These are phyloP conservation scores for Bembecia ichneumoniformis DNA, from an alignment of 2,888 invertebrate genomes.

Conservation along the genomic window DNA sequence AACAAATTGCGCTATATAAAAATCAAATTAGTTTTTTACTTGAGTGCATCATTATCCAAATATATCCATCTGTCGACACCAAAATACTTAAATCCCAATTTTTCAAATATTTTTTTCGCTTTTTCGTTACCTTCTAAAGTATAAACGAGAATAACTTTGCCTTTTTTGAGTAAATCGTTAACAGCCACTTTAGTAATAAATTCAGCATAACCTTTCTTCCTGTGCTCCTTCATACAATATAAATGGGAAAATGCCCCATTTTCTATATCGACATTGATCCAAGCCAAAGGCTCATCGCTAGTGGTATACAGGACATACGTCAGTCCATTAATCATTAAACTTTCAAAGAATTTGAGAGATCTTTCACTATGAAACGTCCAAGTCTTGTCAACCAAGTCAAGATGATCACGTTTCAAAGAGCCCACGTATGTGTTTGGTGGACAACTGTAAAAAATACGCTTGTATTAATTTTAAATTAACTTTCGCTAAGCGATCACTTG, in stretches of 20 bases:
- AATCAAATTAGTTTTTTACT: no score
- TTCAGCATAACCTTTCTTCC: slow-evolving; percentile 10
- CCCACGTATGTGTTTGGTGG: slow-evolving; percentile 19
- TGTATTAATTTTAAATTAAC: slow-evolving; percentile 5
- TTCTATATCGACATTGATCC: slow-evolving; percentile 8
- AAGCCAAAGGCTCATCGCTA: slow-evolving; percentile 13
- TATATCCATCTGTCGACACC: neutral
- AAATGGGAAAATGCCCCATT: slow-evolving; percentile 7
- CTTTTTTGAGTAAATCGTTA: slow-evolving; percentile 18
- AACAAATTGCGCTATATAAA: no score
- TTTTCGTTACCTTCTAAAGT: slow-evolving; percentile 6
- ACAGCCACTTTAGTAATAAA: slow-evolving; percentile 7
- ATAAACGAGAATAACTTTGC: slow-evolving; percentile 16
- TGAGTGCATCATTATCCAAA: neutral
- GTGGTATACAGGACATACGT: slow-evolving; percentile 20
- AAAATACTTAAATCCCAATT: neutral
- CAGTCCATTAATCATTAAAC: slow-evolving; percentile 14
- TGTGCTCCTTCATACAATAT: slow-evolving; percentile 8
- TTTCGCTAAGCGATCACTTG: slow-evolving; percentile 14
- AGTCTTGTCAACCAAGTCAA: slow-evolving; percentile 15
- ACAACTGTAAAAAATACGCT: slow-evolving; percentile 11
- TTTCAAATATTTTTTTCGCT: neutral
- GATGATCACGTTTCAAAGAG: slow-evolving; percentile 13
- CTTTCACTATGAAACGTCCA: slow-evolving; percentile 17
- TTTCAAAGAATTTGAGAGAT: slow-evolving; percentile 15